Evolutionary conservation across 2,888 invertebrate genomes (phyloP).

Genomic region (Cheilosia grossa): DNA sequence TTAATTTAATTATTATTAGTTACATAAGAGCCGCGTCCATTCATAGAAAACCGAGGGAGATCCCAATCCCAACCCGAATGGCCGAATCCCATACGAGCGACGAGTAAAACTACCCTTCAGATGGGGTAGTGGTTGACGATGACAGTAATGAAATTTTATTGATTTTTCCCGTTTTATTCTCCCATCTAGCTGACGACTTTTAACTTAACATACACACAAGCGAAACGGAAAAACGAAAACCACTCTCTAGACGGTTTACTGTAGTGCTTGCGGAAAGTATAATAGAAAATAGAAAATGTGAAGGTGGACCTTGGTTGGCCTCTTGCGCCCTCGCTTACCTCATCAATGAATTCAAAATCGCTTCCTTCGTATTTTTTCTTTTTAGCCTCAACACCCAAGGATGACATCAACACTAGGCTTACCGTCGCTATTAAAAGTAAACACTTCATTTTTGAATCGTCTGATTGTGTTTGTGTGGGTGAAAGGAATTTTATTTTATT

Average conservation of each 20-base stretch:
- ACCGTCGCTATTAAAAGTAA: constrained; percentile 81
- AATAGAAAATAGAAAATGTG: constrained; percentile 2
- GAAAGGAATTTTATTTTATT: constrained; percentile 20
- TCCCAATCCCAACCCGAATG: no score
- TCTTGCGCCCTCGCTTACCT: constrained; percentile 84
- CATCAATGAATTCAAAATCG: constrained; percentile 91
- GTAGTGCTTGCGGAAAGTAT: not conserved
- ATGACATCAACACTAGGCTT: constrained; percentile 82
- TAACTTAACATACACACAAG: constrained; percentile 27
- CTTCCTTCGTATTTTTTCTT: constrained; percentile 89
- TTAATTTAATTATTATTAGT: constrained; percentile 65
- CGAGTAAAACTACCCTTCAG: constrained; percentile 51
- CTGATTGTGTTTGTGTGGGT: constrained; percentile 29
- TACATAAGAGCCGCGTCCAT: constrained; percentile 57
- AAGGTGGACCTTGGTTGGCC: constrained; percentile 30
- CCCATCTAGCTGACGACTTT: constrained; percentile 42
- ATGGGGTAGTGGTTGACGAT: constrained; percentile 21
- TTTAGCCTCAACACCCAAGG: constrained; percentile 83
- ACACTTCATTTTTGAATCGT: constrained; percentile 79
- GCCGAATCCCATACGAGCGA: no score
- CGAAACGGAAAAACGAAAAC: not conserved
- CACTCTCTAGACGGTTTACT: constrained; percentile 27
- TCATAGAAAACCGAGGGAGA: constrained; percentile 5
- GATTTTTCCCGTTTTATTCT: constrained; percentile 58
- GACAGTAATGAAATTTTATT: constrained; percentile 70